Percentiles rank a stretch among this genome's conserved stretches.
phyloP scores from a whole-genome alignment of 2,888 invertebrate genomes.

The Mongoloraphidia duomilia region DNA sequence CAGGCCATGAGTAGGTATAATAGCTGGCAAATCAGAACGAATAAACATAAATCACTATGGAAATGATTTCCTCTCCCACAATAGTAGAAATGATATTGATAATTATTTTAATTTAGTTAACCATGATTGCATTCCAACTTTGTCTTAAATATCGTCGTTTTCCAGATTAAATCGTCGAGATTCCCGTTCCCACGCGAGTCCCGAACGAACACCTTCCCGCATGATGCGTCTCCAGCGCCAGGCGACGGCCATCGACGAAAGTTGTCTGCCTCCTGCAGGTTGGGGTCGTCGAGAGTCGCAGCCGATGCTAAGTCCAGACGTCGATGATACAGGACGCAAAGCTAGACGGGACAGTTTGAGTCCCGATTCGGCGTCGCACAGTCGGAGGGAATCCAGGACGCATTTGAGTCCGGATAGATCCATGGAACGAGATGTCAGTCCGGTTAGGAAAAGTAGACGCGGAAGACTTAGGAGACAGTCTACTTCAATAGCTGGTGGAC shows the following conservation, averaged over 20 bases:
- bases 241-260: constrained; percentile 81
- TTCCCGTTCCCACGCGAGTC: constrained; percentile 49
- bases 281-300: constrained; percentile 64
- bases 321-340: constrained; percentile 49
- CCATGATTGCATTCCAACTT: too few species aligned
- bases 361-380: constrained; percentile 71
- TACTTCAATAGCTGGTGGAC: constrained; percentile 53
- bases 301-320: constrained; percentile 70
- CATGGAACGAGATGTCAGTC: constrained; percentile 68
- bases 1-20: too few species aligned
- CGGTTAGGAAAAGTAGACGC: constrained; percentile 52
- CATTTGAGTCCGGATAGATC: constrained; percentile 69
- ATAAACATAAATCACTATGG: too few species aligned
- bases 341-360: constrained; percentile 77
- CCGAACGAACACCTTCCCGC: constrained; percentile 41
- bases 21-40: too few species aligned
- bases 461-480: constrained; percentile 63
- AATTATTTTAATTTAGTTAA: too few species aligned
- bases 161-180: constrained; percentile 43
- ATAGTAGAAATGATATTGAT: too few species aligned
- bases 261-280: constrained; percentile 52
- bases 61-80: too few species aligned
- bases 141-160: too few species aligned
- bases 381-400: constrained; percentile 59
- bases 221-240: constrained; percentile 66